Percentiles rank a stretch among this genome's conserved stretches.
These are phyloP conservation scores for Onchidella celtica DNA, from an alignment of 2,888 invertebrate species.

Conservation along the genomic window DNA sequence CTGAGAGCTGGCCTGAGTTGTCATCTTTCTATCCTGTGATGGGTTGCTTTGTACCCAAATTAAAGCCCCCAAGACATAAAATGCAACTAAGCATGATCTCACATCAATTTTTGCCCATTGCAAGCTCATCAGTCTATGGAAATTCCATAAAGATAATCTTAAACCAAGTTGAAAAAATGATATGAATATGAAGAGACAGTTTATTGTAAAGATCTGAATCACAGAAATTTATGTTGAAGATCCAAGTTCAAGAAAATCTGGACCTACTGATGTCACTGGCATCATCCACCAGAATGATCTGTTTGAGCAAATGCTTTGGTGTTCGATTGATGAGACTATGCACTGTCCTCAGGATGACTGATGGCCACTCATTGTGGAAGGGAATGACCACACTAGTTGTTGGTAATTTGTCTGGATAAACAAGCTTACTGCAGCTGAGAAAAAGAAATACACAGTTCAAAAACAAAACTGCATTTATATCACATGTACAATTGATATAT, in stretches of 20 bases:
- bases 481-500: neutral
- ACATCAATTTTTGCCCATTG: no score
- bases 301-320: conserved; percentile 60
- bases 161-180: no score
- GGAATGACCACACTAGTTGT: conserved; percentile 65
- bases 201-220: no score
- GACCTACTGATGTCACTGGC: conserved; percentile 62
- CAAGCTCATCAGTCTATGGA: no score
- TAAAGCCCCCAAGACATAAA: no score
- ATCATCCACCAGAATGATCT: conserved; percentile 71
- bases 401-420: conserved; percentile 61
- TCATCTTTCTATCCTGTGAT: no score
- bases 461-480: neutral
- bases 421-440: conserved; percentile 57
- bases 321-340: conserved; percentile 69
- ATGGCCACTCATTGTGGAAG: conserved; percentile 71
- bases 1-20: no score
- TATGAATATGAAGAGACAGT: no score
- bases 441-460: neutral
- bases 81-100: no score
- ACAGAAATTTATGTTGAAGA: no score
- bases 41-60: no score
- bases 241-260: neutral
- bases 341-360: conserved; percentile 66
- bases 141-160: no score